These are phyloP conservation scores for Drosophila multiciliata DNA, from an alignment of 2,888 invertebrate species.

Conservation along the genomic window DNA sequence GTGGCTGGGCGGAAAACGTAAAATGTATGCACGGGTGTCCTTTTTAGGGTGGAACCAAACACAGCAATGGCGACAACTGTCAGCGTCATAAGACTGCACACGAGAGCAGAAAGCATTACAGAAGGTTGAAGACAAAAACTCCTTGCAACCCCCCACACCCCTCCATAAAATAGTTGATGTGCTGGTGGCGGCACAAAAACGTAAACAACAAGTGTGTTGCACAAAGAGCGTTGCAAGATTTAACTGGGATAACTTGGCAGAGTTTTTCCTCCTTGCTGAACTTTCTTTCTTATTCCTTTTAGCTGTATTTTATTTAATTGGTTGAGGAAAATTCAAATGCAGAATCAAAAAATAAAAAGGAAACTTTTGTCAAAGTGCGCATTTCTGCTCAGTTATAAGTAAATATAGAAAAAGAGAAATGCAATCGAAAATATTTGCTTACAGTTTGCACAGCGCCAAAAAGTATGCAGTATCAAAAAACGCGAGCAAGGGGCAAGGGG, in stretches of 20 bases:
- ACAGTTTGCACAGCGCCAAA: slow-evolving; percentile 39
- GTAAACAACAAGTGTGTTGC: slow-evolving; percentile 66
- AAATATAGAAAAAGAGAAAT: slow-evolving; percentile 11
- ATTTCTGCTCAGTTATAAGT: slow-evolving; percentile 21
- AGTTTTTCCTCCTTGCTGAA: slow-evolving; percentile 44
- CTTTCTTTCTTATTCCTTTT: not conserved
- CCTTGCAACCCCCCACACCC: not conserved
- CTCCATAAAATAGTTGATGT: slow-evolving; percentile 20
- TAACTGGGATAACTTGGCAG: slow-evolving; percentile 12
- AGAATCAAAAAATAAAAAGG: not conserved
- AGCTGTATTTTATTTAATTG: not conserved
- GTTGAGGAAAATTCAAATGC: slow-evolving; percentile 11
- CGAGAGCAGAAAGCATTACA: slow-evolving; percentile 8
- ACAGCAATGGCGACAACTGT: slow-evolving; percentile 67
- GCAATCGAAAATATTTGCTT: slow-evolving; percentile 53
- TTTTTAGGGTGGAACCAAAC: slow-evolving; percentile 35
- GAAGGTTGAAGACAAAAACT: not conserved
- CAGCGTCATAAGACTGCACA: slow-evolving; percentile 71
- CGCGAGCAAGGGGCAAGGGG: slow-evolving; percentile 43
- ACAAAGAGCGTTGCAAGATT: slow-evolving; percentile 5
- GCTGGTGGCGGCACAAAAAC: slow-evolving; percentile 38
- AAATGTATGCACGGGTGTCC: not conserved
- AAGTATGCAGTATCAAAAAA: slow-evolving; percentile 44
- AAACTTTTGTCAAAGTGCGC: slow-evolving; percentile 9
- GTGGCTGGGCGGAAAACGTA: slow-evolving; percentile 5